Percentiles rank a stretch among this genome's conserved stretches.
Conservation (phyloP, 2,113 vertebrate species). For the Tauraco erythrolophus region DNA sequence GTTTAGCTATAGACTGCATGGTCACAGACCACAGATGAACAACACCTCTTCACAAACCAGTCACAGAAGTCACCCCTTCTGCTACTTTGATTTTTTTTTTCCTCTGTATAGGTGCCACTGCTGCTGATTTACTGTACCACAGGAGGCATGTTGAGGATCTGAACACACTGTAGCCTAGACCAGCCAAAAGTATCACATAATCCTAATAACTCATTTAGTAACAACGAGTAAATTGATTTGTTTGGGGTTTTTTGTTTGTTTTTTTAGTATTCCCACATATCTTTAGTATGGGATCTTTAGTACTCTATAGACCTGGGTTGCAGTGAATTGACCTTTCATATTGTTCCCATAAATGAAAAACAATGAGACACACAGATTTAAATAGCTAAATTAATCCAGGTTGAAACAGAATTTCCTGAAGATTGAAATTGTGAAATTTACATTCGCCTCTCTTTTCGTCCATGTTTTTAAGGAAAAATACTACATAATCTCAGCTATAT, state of each 20-base stretch:
- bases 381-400: background rate
- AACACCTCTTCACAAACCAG: background rate
- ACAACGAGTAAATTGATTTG: accelerated
- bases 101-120: background rate
- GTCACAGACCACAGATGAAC: background rate
- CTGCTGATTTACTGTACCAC: background rate
- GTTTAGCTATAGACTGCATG: background rate
- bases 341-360: background rate
- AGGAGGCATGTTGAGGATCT: background rate
- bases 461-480: background rate
- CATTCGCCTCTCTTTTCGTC: background rate
- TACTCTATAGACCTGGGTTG: background rate
- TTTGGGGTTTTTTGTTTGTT: background rate
- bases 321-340: background rate
- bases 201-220: background rate
- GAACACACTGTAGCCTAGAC: background rate
- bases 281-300: background rate
- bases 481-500: background rate
- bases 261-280: background rate
- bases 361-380: background rate
- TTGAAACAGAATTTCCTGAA: background rate
- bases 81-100: background rate
- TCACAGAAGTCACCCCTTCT: background rate
- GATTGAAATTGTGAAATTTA: background rate
- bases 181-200: background rate